phyloP scores from a whole-genome alignment of 2,888 invertebrate species.

The Caenorhabditis sp. region DNA sequence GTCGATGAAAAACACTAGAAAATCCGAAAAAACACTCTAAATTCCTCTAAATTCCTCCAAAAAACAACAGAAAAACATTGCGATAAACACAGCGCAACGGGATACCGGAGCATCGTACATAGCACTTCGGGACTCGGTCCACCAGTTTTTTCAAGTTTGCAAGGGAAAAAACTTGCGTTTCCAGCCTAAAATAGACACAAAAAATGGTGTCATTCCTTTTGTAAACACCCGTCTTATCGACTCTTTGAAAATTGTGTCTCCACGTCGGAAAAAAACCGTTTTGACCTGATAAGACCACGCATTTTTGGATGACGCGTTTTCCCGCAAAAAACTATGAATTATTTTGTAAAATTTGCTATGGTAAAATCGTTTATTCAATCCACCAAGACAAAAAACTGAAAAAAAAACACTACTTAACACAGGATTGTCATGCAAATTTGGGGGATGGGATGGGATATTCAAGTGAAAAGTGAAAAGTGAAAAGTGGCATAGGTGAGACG shows the following conservation, averaged over 20 bases:
- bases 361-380: too few species aligned
- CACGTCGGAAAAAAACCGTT: slow-evolving; percentile 35
- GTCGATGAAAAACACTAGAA: too few species aligned
- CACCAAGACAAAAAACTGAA: too few species aligned
- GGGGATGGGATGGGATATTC: too few species aligned
- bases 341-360: too few species aligned
- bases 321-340: not conserved
- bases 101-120: slow-evolving; percentile 18
- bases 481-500: slow-evolving; percentile 25
- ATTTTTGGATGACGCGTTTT: too few species aligned
- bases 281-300: slow-evolving; percentile 1
- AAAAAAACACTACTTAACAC: slow-evolving; percentile 7
- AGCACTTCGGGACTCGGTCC: not conserved
- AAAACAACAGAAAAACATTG: not conserved
- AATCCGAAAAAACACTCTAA: not conserved
- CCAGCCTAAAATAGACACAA: slow-evolving; percentile 11
- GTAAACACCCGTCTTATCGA: slow-evolving; percentile 46
- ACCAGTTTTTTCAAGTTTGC: too few species aligned
- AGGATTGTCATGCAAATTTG: slow-evolving; percentile 28
- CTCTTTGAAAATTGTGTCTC: slow-evolving; percentile 53
- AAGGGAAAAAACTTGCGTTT: not conserved
- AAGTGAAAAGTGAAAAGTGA: too few species aligned
- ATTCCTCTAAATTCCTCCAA: too few species aligned
- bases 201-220: slow-evolving; percentile 40
- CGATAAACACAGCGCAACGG: slow-evolving; percentile 15